A percentile compares a stretch with the other conserved stretches of the same genome.
These are phyloP conservation scores for Masticophis lateralis DNA, from an alignment of 2,797 vertebrate species.

Conservation along the genomic window DNA sequence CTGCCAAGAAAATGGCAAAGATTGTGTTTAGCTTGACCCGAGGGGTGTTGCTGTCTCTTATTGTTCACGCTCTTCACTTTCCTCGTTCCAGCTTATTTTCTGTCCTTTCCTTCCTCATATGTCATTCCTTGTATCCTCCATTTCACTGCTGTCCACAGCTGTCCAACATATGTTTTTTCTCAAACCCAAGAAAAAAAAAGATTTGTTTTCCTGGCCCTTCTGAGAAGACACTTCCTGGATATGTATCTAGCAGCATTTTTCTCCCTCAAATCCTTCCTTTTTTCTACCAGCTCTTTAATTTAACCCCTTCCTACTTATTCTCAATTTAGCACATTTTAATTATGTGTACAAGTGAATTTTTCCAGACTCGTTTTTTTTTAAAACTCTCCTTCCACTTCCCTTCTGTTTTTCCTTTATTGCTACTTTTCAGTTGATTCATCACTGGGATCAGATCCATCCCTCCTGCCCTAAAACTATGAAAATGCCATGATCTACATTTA, in stretches of 20 bases:
- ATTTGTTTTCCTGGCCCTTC: not conserved
- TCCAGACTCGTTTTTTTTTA: not conserved
- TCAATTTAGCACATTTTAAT: not conserved
- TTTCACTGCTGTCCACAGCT: not conserved
- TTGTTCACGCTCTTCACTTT: not conserved
- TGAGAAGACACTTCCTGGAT: not conserved
- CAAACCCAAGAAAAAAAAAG: not conserved
- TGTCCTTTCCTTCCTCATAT: not conserved
- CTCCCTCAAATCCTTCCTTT: not conserved
- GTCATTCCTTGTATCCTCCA: too few relatives aligned
- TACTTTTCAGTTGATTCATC: not conserved
- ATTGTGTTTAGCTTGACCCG: not conserved
- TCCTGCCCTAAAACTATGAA: not conserved
- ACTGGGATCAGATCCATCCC: not conserved
- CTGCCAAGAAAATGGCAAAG: not conserved
- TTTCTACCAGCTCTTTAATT: not conserved
- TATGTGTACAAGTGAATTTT: too few relatives aligned
- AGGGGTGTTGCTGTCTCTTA: not conserved
- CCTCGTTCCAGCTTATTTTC: not conserved
- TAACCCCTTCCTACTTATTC: not conserved
- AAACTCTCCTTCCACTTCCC: not conserved
- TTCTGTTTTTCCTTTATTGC: not conserved
- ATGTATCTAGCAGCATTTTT: not conserved
- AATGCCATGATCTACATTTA: not conserved
- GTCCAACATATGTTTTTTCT: not conserved